Conservation (phyloP, 2,113 vertebrate species). For the Antennarius striatus region DNA sequence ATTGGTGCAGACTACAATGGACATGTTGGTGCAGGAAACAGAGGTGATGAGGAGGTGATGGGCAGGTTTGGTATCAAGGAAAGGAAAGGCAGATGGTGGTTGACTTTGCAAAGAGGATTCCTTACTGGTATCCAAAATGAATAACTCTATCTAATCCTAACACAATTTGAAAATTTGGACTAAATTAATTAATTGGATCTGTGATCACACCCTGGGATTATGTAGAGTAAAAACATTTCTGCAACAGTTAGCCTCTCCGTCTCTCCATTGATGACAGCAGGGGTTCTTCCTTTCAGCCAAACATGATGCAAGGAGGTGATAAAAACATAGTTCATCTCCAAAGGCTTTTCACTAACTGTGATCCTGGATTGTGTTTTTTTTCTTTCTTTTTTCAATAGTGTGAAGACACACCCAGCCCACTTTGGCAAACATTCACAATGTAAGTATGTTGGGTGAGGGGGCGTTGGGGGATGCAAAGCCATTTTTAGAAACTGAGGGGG, state of each 20-base stretch:
- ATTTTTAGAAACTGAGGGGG: conserved; percentile 78
- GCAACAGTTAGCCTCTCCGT: conserved; percentile 5
- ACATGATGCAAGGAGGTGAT: conserved; percentile 15
- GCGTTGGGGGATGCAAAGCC: conserved; percentile 32
- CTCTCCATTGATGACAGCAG: background rate
- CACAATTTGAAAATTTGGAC: conserved; percentile 4
- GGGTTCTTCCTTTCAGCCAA: background rate
- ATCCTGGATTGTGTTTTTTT: conserved; percentile 17
- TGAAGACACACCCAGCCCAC: conserved; percentile 39
- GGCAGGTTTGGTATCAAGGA: too few species aligned
- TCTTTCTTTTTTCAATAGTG: conserved; percentile 33
- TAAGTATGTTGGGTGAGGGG: conserved; percentile 32
- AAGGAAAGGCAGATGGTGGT: too few species aligned
- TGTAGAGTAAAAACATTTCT: conserved; percentile 2
- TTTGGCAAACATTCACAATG: conserved; percentile 46
- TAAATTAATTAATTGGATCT: conserved; percentile 25
- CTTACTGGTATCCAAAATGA: too few species aligned
- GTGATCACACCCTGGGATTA: conserved; percentile 26
- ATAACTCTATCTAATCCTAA: too few species aligned
- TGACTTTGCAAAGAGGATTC: too few species aligned
- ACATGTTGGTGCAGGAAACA: too few species aligned
- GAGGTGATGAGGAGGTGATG: too few species aligned
- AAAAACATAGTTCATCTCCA: conserved; percentile 17
- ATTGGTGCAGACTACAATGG: too few species aligned
- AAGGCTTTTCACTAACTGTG: conserved; percentile 37